These are phyloP conservation scores for Drosophila lacicola DNA, from an alignment of 2,888 invertebrate species.

Conservation along the genomic window DNA sequence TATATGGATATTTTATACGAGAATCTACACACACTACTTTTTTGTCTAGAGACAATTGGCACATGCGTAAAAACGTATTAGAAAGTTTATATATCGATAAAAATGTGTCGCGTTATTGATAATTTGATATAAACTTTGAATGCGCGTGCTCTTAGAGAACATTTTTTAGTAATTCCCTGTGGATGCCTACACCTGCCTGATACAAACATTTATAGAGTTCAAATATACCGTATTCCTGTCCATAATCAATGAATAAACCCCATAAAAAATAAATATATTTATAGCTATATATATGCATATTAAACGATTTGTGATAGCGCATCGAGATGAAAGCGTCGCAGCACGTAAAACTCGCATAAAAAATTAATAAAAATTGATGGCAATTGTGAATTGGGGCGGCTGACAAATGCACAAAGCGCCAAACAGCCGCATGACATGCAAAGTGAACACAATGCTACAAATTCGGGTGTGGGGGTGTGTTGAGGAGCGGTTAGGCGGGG, in stretches of 20 bases:
- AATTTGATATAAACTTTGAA: too few species aligned
- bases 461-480: not conserved
- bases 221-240: not conserved
- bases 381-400: constrained; percentile 38
- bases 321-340: constrained; percentile 44
- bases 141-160: too few species aligned
- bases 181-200: not conserved
- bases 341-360: constrained; percentile 55
- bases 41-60: too few species aligned
- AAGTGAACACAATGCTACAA: constrained; percentile 39
- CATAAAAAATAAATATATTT: constrained; percentile 9
- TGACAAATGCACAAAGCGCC: constrained; percentile 48
- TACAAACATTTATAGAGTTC: not conserved
- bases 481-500: not conserved
- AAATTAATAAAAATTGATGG: constrained; percentile 58
- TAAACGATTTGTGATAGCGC: constrained; percentile 27
- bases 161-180: too few species aligned
- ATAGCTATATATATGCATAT: constrained; percentile 6
- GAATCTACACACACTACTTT: too few species aligned
- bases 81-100: too few species aligned
- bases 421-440: constrained; percentile 59
- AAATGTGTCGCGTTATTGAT: too few species aligned
- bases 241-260: not conserved
- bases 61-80: too few species aligned
- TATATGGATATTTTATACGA: too few species aligned